Evolutionary conservation across 2,113 vertebrate genomes (phyloP).

Genomic region (Chloropsis hardwickii): DNA sequence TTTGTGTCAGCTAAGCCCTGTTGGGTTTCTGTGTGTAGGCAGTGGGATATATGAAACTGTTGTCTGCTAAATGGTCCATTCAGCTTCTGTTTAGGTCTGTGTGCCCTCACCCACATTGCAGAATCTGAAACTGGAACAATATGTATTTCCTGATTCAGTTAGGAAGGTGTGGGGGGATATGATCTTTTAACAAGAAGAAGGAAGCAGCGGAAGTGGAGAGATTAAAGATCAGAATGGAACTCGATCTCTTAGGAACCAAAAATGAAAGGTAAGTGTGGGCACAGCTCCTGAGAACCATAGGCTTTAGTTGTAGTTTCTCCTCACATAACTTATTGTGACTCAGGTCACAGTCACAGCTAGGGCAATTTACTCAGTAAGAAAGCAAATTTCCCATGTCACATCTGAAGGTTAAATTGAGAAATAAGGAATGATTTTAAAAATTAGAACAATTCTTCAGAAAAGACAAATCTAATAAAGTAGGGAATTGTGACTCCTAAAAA

Average conservation of each 20-base stretch:
- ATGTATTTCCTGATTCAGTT: not conserved
- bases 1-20: constrained; percentile 16
- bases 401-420: constrained; percentile 10
- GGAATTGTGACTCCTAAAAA: constrained; percentile 25
- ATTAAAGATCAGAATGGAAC: not conserved
- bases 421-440: not conserved
- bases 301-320: not conserved
- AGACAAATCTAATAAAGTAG: constrained; percentile 31
- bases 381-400: not conserved
- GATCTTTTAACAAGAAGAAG: not conserved
- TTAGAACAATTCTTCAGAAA: constrained; percentile 10
- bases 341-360: not conserved
- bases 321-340: not conserved
- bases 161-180: not conserved
- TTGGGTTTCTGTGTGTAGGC: constrained; percentile 46
- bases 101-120: not conserved
- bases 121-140: constrained; percentile 14
- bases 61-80: constrained; percentile 43
- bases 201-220: not conserved
- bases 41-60: constrained; percentile 9
- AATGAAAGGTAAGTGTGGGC: not conserved
- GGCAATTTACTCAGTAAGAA: not conserved
- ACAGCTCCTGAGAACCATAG: not conserved
- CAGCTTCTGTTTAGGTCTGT: constrained; percentile 47
- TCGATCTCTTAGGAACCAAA: not conserved